Evolutionary conservation across 1,140 invertebrate genomes (phyloP).

Genomic region (Anadara kagoshimensis): DNA sequence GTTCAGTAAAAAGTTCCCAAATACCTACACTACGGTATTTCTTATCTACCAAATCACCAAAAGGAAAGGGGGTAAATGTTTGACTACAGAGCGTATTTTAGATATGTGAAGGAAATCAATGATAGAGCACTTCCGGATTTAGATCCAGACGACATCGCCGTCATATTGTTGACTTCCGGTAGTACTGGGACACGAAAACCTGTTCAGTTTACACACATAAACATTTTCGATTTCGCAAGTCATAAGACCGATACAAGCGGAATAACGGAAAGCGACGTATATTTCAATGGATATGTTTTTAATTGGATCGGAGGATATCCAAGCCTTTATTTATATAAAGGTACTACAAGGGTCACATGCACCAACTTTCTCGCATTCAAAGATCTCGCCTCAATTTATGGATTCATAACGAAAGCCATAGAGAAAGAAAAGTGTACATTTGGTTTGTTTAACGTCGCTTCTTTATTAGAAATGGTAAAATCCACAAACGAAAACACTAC

Average conservation of each 20-base stretch:
- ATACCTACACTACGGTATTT: background rate
- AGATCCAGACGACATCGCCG: slow-evolving; percentile 18
- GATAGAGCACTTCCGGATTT: background rate
- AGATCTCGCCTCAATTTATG: background rate
- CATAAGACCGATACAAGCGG: background rate
- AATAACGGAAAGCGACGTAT: background rate
- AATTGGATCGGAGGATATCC: slow-evolving; percentile 3
- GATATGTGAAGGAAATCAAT: background rate
- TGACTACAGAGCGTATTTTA: background rate
- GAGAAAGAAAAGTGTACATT: slow-evolving; percentile 4
- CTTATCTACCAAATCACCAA: background rate
- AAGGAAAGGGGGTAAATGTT: background rate
- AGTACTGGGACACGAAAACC: slow-evolving; percentile 18
- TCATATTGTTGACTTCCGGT: slow-evolving; percentile 10
- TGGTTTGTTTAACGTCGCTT: background rate
- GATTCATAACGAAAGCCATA: background rate
- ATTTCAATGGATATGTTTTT: slow-evolving; percentile 11
- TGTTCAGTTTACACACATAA: slow-evolving; percentile 1
- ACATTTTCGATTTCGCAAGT: background rate
- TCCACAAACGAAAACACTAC: background rate
- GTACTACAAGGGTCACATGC: background rate
- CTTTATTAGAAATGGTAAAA: slow-evolving; percentile 10
- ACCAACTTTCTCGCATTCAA: background rate
- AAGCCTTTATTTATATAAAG: background rate
- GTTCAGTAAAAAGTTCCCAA: background rate